A percentile compares a stretch with the other conserved stretches of the same genome.
These are phyloP conservation scores for Drosophila kuntzei DNA, from an alignment of 2,888 invertebrate genomes.

Conservation along the genomic window DNA sequence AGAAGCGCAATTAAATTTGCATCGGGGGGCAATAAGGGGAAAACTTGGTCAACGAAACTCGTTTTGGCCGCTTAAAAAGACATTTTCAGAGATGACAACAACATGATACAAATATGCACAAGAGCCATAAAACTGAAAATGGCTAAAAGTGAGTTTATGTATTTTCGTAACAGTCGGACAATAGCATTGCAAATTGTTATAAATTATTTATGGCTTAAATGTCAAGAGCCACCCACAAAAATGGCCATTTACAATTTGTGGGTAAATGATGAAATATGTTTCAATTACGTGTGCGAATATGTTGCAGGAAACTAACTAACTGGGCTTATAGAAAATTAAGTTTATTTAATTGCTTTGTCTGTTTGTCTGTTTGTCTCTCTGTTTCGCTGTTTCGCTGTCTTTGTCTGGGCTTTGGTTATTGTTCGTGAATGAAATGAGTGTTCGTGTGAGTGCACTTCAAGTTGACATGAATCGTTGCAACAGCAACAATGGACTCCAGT, in stretches of 20 bases:
- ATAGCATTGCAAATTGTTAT: conserved; percentile 52
- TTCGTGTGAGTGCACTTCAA: conserved; percentile 50
- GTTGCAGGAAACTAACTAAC: conserved; percentile 9
- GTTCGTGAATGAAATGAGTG: conserved; percentile 23
- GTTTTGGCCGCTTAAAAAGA: conserved; percentile 31
- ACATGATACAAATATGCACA: conserved; percentile 43
- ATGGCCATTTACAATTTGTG: conserved; percentile 40
- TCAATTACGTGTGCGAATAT: conserved; percentile 36
- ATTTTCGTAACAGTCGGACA: conserved; percentile 31
- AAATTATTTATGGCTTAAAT: conserved; percentile 57
- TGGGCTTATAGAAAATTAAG: conserved; percentile 11
- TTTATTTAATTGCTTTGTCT: conserved; percentile 40
- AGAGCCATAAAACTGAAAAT: conserved; percentile 49
- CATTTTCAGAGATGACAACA: conserved; percentile 24
- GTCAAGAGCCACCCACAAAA: conserved; percentile 63
- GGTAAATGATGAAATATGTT: conserved; percentile 40
- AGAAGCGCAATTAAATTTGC: conserved; percentile 54
- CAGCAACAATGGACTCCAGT: conserved; percentile 47
- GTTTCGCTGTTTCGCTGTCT: neutral
- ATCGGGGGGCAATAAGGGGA: conserved; percentile 21
- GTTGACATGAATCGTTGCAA: conserved; percentile 54
- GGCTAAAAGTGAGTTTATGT: conserved; percentile 19
- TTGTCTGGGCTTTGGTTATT: conserved; percentile 5
- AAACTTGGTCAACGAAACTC: conserved; percentile 30
- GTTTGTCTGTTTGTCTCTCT: conserved; percentile 11